Conservation (phyloP, 1,140 invertebrate genomes). For the Galleria mellonella region DNA sequence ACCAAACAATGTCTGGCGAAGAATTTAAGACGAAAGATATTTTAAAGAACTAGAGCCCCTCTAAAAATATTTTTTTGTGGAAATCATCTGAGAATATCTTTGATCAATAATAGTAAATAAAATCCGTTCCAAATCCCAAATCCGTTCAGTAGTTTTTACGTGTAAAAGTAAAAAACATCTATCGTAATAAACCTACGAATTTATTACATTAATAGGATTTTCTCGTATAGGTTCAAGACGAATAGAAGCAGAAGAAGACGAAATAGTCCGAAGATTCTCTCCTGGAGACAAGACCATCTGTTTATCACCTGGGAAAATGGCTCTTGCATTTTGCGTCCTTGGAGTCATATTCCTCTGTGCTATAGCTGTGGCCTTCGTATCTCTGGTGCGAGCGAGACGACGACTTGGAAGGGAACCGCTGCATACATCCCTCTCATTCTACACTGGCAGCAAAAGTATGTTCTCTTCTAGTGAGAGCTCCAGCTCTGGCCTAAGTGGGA, state of each 20-base stretch:
- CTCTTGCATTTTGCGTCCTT: constrained; percentile 80
- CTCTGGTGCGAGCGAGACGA: constrained; percentile 76
- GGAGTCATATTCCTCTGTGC: constrained; percentile 80
- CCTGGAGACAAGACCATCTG: constrained; percentile 80
- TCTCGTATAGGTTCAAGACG: constrained; percentile 50
- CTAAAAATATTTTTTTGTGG: no score
- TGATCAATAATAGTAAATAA: no score
- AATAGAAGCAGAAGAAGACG: constrained; percentile 54
- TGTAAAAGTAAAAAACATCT: no score
- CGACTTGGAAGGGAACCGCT: constrained; percentile 54
- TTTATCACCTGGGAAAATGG: constrained; percentile 82
- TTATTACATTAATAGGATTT: background rate
- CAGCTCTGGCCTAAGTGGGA: constrained; percentile 70
- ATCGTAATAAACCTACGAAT: no score
- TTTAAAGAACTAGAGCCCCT: no score
- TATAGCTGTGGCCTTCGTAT: constrained; percentile 78
- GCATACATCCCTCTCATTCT: constrained; percentile 70
- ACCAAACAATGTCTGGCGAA: no score
- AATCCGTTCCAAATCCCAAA: no score
- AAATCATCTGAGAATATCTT: no score
- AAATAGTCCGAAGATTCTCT: constrained; percentile 53
- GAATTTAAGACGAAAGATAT: no score
- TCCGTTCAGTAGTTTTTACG: no score
- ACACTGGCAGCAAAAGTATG: constrained; percentile 70
- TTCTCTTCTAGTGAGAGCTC: constrained; percentile 71